phyloP scores from a whole-genome alignment of 2,797 vertebrate genomes.

The Schizopygopsis malacanthus region DNA sequence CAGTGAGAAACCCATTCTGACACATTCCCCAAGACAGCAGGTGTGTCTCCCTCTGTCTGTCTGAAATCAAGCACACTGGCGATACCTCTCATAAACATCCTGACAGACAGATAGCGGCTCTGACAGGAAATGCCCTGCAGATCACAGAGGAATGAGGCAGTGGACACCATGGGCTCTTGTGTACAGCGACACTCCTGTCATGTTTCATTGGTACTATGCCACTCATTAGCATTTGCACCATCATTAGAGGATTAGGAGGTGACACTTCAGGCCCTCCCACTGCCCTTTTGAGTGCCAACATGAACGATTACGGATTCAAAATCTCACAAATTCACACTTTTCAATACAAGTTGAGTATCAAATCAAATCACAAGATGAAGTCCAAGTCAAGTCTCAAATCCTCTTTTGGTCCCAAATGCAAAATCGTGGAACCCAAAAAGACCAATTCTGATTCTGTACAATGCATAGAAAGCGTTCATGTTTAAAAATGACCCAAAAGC shows the following conservation, averaged over 20 bases:
- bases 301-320: not conserved
- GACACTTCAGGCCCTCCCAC: constrained; percentile 22
- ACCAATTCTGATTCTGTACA: not conserved
- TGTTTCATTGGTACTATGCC: constrained; percentile 66
- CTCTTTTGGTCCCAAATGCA: not conserved
- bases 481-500: not conserved
- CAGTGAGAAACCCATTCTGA: constrained; percentile 37
- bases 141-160: not conserved
- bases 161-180: not conserved
- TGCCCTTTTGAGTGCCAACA: constrained; percentile 68
- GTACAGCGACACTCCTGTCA: constrained; percentile 66
- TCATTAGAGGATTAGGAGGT: constrained; percentile 68
- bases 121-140: constrained; percentile 25
- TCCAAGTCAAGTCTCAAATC: not conserved
- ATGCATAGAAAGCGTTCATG: not conserved
- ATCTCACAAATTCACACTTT: not conserved
- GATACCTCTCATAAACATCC: constrained; percentile 21
- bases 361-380: not conserved
- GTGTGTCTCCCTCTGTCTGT: constrained; percentile 17
- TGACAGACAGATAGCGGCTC: constrained; percentile 20
- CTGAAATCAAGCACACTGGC: constrained; percentile 7
- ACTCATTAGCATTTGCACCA: constrained; percentile 63
- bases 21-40: constrained; percentile 35
- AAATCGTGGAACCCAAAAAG: not conserved
- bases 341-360: not conserved